Conservation (phyloP, 2,888 invertebrate genomes). For the Xanthostigma xanthostigma region DNA sequence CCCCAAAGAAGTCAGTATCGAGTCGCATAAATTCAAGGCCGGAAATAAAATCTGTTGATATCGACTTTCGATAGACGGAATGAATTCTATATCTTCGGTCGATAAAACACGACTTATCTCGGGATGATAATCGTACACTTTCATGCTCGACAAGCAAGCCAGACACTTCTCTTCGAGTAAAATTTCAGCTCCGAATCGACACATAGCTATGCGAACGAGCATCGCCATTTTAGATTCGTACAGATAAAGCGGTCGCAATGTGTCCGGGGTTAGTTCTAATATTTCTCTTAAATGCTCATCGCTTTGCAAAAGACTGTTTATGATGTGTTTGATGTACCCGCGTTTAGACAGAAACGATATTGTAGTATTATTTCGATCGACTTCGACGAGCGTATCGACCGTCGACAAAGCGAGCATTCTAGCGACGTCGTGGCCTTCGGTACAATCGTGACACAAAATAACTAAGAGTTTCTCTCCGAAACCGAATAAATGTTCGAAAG, state of each 20-base stretch:
- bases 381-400: conserved; percentile 60
- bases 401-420: conserved; percentile 77
- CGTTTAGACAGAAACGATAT: conserved; percentile 42
- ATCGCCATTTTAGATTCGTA: conserved; percentile 80
- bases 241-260: conserved; percentile 63
- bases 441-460: conserved; percentile 71
- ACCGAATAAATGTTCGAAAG: conserved; percentile 47
- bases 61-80: conserved; percentile 49
- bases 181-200: conserved; percentile 48
- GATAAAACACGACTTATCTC: conserved; percentile 32
- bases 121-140: conserved; percentile 57
- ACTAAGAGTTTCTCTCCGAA: conserved; percentile 73
- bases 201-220: conserved; percentile 52
- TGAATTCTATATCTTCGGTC: conserved; percentile 27
- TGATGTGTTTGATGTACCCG: conserved; percentile 67
- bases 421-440: conserved; percentile 78
- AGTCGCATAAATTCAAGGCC: conserved; percentile 64
- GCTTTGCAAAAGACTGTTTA: conserved; percentile 63
- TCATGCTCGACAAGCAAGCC: conserved; percentile 48
- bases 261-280: conserved; percentile 49
- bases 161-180: conserved; percentile 43
- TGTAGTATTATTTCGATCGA: conserved; percentile 55
- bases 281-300: conserved; percentile 51
- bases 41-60: conserved; percentile 76
- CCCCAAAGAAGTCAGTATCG: conserved; percentile 68